These are phyloP conservation scores for Rhyacophila evoluta DNA, from an alignment of 2,888 invertebrate species.

Conservation along the genomic window DNA sequence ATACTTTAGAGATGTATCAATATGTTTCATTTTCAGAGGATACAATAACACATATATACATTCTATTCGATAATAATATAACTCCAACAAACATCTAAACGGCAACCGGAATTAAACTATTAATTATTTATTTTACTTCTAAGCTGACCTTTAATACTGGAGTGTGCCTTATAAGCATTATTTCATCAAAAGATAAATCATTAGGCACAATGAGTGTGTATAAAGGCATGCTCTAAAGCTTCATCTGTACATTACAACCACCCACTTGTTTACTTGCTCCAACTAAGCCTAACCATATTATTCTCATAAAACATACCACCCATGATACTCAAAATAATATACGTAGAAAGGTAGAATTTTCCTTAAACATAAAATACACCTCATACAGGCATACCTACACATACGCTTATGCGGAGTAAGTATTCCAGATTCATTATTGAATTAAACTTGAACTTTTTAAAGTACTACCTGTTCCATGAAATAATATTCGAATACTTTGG, in stretches of 20 bases:
- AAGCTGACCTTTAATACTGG: not conserved
- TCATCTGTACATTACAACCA: not conserved
- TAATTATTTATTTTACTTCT: not conserved
- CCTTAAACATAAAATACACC: not conserved
- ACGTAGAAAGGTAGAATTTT: not conserved
- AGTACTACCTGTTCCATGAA: not conserved
- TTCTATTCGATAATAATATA: too few relatives aligned
- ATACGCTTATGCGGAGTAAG: not conserved
- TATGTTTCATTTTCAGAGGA: too few relatives aligned
- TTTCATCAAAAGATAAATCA: not conserved
- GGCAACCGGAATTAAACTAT: not conserved
- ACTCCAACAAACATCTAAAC: not conserved
- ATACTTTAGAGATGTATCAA: too few relatives aligned
- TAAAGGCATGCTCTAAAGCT: not conserved
- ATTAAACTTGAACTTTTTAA: not conserved
- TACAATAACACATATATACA: too few relatives aligned
- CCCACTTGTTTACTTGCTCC: not conserved
- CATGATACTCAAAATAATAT: not conserved
- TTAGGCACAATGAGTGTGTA: not conserved
- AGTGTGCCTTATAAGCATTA: not conserved
- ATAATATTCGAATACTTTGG: not conserved
- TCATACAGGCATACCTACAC: not conserved
- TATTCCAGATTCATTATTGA: not conserved
- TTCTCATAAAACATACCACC: constrained; percentile 1
- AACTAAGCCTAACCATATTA: not conserved